Evolutionary conservation across 1,140 invertebrate genomes (phyloP).

Genomic region (Apis florea): DNA sequence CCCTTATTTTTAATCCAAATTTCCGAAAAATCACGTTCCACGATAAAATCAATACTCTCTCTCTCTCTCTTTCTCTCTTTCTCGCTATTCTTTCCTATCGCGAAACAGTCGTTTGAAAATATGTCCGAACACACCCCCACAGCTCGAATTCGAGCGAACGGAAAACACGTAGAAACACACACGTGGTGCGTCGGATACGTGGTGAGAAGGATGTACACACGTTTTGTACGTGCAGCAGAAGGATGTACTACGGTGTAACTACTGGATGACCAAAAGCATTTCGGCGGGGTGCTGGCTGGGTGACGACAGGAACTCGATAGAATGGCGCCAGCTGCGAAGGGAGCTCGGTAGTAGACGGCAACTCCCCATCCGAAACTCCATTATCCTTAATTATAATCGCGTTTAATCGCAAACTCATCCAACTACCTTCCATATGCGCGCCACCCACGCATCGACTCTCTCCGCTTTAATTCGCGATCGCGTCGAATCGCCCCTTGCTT

Average conservation of each 20-base stretch:
- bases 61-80: background rate
- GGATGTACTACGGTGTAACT: background rate
- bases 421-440: constrained; percentile 40
- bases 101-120: background rate
- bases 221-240: constrained; percentile 15
- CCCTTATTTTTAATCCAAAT: too few relatives aligned
- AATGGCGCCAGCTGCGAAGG: constrained; percentile 61
- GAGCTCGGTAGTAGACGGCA: constrained; percentile 49
- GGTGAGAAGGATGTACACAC: background rate
- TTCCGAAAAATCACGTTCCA: background rate
- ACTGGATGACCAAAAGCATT: constrained; percentile 58
- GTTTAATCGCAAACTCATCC: constrained; percentile 76
- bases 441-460: constrained; percentile 20
- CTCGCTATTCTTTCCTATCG: background rate
- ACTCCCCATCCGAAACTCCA: constrained; percentile 73
- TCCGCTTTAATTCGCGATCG: too few relatives aligned
- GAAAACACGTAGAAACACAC: background rate
- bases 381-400: constrained; percentile 79
- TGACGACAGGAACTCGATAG: constrained; percentile 60
- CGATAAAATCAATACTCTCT: background rate
- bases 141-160: background rate
- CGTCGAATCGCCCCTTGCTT: constrained; percentile 57
- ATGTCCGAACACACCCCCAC: background rate
- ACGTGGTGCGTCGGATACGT: background rate
- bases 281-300: constrained; percentile 18